Evolutionary conservation across 2,113 vertebrate genomes (phyloP).

Genomic region (Lagopus leucura): DNA sequence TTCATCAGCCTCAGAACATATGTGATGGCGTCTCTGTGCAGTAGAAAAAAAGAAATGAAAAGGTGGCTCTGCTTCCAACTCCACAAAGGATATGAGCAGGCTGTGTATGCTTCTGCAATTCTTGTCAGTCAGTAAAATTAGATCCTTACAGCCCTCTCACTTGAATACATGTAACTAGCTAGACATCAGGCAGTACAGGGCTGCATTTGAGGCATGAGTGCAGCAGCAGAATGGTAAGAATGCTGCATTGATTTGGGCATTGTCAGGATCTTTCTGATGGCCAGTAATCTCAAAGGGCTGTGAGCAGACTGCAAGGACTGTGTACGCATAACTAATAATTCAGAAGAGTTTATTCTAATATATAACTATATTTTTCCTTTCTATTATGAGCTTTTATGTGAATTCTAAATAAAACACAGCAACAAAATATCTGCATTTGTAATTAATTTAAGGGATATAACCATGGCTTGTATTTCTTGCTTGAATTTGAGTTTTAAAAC

Average conservation of each 20-base stretch:
- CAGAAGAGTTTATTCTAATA: not conserved
- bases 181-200: conserved; percentile 23
- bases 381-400: not conserved
- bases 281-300: not conserved
- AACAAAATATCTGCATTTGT: conserved; percentile 1
- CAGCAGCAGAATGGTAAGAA: not conserved
- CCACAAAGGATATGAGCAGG: conserved; percentile 68
- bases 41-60: not conserved
- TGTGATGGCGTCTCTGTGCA: conserved; percentile 62
- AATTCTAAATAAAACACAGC: not conserved
- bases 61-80: conserved; percentile 39
- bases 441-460: conserved; percentile 41
- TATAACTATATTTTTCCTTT: not conserved
- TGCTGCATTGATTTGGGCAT: not conserved
- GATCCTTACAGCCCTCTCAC: conserved; percentile 64
- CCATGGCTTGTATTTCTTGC: not conserved
- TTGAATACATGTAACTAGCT: conserved; percentile 50
- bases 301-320: not conserved
- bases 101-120: conserved; percentile 56
- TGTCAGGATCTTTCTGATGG: not conserved
- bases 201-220: not conserved
- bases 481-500: conserved; percentile 43
- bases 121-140: conserved; percentile 73
- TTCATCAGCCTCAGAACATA: conserved; percentile 58
- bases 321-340: not conserved